A percentile compares a stretch with the other conserved stretches of the same genome.
phyloP scores from a whole-genome alignment of 1,140 invertebrate genomes.

The Adelges cooleyi region DNA sequence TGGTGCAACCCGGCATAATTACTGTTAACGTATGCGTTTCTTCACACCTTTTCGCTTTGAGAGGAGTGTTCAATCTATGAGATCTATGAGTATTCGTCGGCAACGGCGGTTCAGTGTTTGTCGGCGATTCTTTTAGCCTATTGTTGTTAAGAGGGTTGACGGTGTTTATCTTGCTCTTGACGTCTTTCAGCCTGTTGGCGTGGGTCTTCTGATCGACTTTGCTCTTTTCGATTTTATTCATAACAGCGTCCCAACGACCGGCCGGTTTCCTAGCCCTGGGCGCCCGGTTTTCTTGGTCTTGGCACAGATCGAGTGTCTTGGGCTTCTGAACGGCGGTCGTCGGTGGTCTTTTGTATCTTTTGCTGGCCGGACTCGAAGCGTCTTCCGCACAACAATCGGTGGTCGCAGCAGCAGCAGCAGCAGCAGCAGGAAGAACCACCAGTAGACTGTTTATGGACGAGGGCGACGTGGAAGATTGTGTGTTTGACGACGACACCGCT shows the following conservation, averaged over 20 bases:
- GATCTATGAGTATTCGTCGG: neutral
- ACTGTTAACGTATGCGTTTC: too few relatives aligned
- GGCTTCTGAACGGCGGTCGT: slow-evolving; percentile 51
- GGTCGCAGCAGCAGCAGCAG: neutral
- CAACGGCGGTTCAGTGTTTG: slow-evolving; percentile 16
- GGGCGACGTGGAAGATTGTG: neutral
- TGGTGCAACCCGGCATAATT: too few relatives aligned
- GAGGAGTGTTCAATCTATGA: neutral
- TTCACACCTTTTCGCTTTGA: slow-evolving; percentile 11
- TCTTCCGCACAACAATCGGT: slow-evolving; percentile 1
- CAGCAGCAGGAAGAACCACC: too few relatives aligned
- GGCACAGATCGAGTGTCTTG: slow-evolving; percentile 58
- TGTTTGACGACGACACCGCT: too few relatives aligned
- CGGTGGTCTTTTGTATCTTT: slow-evolving; percentile 36
- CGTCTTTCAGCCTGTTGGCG: slow-evolving; percentile 53
- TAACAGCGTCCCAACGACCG: slow-evolving; percentile 56
- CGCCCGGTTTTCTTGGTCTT: slow-evolving; percentile 39
- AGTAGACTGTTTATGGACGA: slow-evolving; percentile 30
- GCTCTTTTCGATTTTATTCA: slow-evolving; percentile 65
- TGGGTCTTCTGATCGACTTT: slow-evolving; percentile 57
- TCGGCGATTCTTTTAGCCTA: slow-evolving; percentile 6
- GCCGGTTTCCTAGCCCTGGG: slow-evolving; percentile 34
- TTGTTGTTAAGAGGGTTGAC: slow-evolving; percentile 19
- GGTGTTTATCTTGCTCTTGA: slow-evolving; percentile 60
- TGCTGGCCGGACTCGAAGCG: slow-evolving; percentile 26